These are phyloP conservation scores for Denticeps clupeoides DNA, from an alignment of 2,797 vertebrate species.

Conservation along the genomic window DNA sequence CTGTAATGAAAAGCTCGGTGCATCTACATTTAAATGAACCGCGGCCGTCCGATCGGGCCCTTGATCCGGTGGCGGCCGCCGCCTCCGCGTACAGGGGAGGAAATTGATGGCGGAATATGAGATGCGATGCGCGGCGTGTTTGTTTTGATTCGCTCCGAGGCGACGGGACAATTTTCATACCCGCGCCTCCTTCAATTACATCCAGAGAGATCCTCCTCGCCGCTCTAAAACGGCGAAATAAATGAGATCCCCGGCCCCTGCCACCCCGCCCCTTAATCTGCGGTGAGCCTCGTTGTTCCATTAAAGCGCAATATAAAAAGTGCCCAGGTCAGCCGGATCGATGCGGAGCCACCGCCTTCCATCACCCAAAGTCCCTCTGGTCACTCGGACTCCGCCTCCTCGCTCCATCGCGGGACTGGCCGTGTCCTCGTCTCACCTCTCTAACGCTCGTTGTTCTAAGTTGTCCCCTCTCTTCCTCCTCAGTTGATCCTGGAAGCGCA, in stretches of 20 bases:
- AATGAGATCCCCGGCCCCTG: conserved; percentile 25
- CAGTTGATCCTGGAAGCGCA: conserved; percentile 92
- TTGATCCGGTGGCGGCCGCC: background rate
- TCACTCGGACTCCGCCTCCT: background rate
- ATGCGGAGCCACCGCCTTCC: conserved; percentile 33
- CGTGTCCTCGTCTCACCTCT: background rate
- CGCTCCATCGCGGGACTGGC: background rate
- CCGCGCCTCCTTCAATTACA: conserved; percentile 31
- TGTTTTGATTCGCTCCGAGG: conserved; percentile 1
- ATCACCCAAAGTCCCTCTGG: conserved; percentile 28
- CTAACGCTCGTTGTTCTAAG: background rate
- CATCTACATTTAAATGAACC: background rate
- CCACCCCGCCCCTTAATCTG: conserved; percentile 27
- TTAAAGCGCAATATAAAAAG: conserved; percentile 69
- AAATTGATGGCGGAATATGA: background rate
- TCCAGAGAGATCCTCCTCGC: conserved; percentile 36
- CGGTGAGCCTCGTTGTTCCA: conserved; percentile 37
- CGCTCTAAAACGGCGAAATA: conserved; percentile 30
- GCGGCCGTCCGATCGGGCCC: background rate
- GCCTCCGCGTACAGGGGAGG: background rate
- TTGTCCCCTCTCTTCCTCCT: background rate
- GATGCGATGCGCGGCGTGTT: conserved; percentile 1
- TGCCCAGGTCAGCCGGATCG: conserved; percentile 47
- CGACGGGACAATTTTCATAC: conserved; percentile 34
- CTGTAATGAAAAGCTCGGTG: background rate